Evolutionary conservation across 2,888 invertebrate species (phyloP).

Genomic region (Carabus problematicus): DNA sequence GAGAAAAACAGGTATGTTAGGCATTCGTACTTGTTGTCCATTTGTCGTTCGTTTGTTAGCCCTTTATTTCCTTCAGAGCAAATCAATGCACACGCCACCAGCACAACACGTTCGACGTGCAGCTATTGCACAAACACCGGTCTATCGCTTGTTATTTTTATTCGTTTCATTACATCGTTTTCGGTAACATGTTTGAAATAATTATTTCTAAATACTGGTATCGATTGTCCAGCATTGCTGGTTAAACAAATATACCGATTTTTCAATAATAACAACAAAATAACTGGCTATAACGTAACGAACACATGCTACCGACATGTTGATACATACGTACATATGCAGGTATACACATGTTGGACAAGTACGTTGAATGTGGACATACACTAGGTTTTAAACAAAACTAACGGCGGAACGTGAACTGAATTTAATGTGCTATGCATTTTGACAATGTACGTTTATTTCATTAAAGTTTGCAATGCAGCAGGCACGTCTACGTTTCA

Average conservation of each 20-base stretch:
- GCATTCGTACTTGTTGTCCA: no score
- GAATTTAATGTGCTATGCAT: slow-evolving; percentile 3
- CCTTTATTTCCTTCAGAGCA: slow-evolving; percentile 11
- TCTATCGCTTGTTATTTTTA: background rate
- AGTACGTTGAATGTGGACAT: no score
- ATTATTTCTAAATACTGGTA: slow-evolving; percentile 16
- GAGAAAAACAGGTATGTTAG: no score
- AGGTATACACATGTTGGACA: no score
- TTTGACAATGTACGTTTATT: background rate
- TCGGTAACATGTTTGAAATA: slow-evolving; percentile 8
- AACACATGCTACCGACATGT: slow-evolving; percentile 1
- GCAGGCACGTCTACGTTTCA: background rate
- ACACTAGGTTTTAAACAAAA: slow-evolving; percentile 8
- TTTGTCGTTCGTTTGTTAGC: no score
- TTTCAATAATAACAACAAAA: background rate
- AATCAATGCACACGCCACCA: slow-evolving; percentile 25
- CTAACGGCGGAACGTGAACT: slow-evolving; percentile 6
- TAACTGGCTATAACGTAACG: background rate
- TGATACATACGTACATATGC: no score
- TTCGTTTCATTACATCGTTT: background rate
- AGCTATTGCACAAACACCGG: slow-evolving; percentile 4
- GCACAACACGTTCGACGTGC: slow-evolving; percentile 6
- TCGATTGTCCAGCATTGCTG: slow-evolving; percentile 7
- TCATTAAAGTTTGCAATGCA: background rate
- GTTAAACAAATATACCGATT: background rate